Conservation (phyloP, 2,797 vertebrate species). For the Toxotes lorentzi region DNA sequence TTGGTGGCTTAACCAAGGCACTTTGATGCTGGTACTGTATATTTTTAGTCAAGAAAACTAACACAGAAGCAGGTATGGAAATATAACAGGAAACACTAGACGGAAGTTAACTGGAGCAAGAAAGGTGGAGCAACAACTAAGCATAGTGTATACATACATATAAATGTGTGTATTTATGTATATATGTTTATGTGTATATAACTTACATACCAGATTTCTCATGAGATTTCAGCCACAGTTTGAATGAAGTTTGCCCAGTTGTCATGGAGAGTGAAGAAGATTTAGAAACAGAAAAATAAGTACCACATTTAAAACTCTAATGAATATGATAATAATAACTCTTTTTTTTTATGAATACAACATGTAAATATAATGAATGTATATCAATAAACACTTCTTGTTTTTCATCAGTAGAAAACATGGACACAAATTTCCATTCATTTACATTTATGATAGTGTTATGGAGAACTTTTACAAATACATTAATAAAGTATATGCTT, state of each 20-base stretch:
- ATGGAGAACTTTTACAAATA: background rate
- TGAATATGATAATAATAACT: background rate
- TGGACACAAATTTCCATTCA: background rate
- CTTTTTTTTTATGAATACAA: background rate
- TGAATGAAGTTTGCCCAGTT: background rate
- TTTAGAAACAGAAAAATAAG: background rate
- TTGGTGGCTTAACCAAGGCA: slow-evolving; percentile 10
- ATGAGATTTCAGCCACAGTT: too few relatives aligned
- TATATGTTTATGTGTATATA: too few relatives aligned
- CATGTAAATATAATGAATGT: background rate
- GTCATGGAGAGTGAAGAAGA: background rate
- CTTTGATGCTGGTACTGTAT: slow-evolving; percentile 30
- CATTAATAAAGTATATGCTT: background rate
- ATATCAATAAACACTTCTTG: background rate
- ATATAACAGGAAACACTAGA: background rate
- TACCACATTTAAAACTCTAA: background rate
- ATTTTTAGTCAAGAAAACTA: slow-evolving; percentile 40
- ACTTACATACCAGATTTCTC: too few relatives aligned
- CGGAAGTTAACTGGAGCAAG: slow-evolving; percentile 1
- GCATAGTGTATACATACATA: background rate
- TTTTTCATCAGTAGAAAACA: background rate
- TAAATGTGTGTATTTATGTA: background rate
- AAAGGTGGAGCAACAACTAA: background rate
- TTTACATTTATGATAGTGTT: background rate
- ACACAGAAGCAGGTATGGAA: background rate